Base-by-base conservation (phyloP, 1,140 invertebrate genomes). In the Trachymyrmex septentrionalis region DNA sequence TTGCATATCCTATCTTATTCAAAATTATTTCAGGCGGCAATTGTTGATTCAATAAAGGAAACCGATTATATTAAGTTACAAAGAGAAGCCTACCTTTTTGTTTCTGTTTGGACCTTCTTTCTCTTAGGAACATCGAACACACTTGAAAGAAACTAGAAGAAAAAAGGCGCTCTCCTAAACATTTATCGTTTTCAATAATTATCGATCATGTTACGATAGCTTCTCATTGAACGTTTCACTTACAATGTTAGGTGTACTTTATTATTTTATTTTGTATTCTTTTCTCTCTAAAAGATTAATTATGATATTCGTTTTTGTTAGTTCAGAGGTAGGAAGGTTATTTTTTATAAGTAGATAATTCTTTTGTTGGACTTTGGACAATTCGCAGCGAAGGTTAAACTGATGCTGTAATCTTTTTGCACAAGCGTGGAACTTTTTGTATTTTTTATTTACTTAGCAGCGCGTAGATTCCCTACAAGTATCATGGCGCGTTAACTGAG, bases 41-140 rank as follows among this genome's bases (percentile, higher is more conserved):
- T 59, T 4, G 21, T 21, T 82, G 12, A 72, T 82, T 34, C 19
- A 38, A 57, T 21, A 27, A 2, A 71, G n/a, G 30, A 57, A 71
- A 16, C 7, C 21, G 14, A 14, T 69, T 69, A 81, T 71, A 71
- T 71, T 71, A 81, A 71, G 10, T 82, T 16, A 27, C 16, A 72
- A 82, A 71, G 34, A 12, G 0, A 44, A 34, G 50, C 12, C 12
- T 66, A 80, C 1, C 9, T 55, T 80, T 71, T 81, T 9, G 3
- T 44, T 78, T 9, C 27, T 12, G 2, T 80, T 80, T 67, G 14
- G 5, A 53, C 9, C 3, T 4, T 0, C 14, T 34, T 19, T 67
- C 30, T 53, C 27, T 69, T 19, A 21, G 2, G 21, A 50, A 75
- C n/a, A 0, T 67, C 12, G 19, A 30, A 67, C 30, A 19, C 24